Evolutionary conservation across 2,888 invertebrate species (phyloP), one percentile per base, ranked within the genome.

Genomic region (Onthophagus sagittarius): DNA sequence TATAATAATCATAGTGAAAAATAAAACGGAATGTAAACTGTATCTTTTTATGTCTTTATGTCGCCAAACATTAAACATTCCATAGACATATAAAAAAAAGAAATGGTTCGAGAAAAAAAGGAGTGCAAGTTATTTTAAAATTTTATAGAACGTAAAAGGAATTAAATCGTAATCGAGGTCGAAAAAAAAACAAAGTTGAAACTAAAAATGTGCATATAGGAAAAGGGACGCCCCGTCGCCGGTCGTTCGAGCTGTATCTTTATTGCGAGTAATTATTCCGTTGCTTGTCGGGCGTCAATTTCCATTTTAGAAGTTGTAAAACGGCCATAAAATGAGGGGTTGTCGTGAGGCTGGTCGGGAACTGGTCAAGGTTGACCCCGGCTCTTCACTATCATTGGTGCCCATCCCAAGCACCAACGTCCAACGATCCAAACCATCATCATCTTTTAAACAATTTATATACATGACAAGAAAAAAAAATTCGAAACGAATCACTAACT

Each of bases 191-290:
- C 23, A 23, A 23, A 23, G 23, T 23, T 23, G 39, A 53, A 53
- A 11, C 39, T 53, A 53, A 53, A 53, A 53, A 53, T 53, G 39
- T 53, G 39, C 11, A 53, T 11, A 23, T 23, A 23, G 23, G 23
- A 11, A 53, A 53, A 53, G 39, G 39, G 39, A 53, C 39, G 39
- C 39, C 39, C 39, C 39, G 39, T 53, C 39, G 39, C 39, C 39
- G 39, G 39, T 53, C 39, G 39, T 53, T 53, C 39, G 39, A 11
- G 39, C 39, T 67, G 32, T 67, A 67, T 67, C 67, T 67, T 67
- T 67, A 67, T 67, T 67, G 67, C 67, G 31, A 67, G 67, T 67
- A 67, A 67, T 67, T 67, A 67, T 67, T 67, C 67, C 67, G 67
- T 67, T 67, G 23, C 31, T 23, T 32, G 67, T 67, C 67, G 67